Evolutionary conservation across 2,113 vertebrate genomes (phyloP), one percentile per base, ranked within the genome.

Genomic region (Rhynchopsitta pachyrhyncha): DNA sequence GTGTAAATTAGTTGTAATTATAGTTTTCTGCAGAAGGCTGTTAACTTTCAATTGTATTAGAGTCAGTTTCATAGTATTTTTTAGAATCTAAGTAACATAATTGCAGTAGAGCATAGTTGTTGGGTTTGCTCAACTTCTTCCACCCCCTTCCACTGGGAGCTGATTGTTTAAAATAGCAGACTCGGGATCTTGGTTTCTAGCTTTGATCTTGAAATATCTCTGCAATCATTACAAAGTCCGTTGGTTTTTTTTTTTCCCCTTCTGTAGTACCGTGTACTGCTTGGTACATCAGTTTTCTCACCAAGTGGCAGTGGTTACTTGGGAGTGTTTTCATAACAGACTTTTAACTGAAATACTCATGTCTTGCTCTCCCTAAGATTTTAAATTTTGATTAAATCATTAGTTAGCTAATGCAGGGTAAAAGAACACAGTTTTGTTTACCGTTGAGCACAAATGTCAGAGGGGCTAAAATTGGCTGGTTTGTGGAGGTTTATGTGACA

Each of bases 241-340:
- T 25, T 47, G 46, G 0, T 17, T 20, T 18, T 25, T 17, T 27
- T 44, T 80, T 46, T 41, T 41, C 12, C 17, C 5, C 13, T 55
- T 17, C 9, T 59, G 20, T 53, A 1, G 49, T 37, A 29, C 4
- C 4, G 0, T 33, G 15, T 4, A 1, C 4, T 64, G 27, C 57
- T 86, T 6, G 42, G 7, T 82, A 42, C 10, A 8, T 63, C 64
- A 19, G 9, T 71, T 3, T 85, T 88, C 33, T 86, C n/a, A 23
- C 31, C 4, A 63, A 39, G 35, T 80, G 15, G 17, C 39, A 42
- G 25, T 28, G 18, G 16, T 53, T 63, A 44, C 17, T 33, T 60
- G 28, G 49, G 23, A 81, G 27, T 33, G 9, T 13, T 80, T 86
- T 87, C 31, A 22, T 42, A 55, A 28, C 41, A 46, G 12, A n/a